phyloP scores from a whole-genome alignment of 64 coral and sea anemone species.

The Hydrozoanthus tunicans region DNA sequence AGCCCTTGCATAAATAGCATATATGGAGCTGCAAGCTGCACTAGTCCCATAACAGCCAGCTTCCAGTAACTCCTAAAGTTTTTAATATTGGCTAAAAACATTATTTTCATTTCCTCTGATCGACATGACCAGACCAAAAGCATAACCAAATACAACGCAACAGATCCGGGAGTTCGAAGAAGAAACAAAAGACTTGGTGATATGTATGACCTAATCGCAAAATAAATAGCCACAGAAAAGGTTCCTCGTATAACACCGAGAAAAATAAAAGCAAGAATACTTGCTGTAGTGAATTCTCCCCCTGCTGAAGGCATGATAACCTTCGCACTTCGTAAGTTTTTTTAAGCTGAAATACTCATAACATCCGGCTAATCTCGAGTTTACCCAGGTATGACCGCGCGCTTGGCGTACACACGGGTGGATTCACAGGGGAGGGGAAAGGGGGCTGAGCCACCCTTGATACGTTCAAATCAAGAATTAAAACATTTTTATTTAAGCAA shows the following conservation, averaged over 20 bases:
- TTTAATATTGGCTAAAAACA: constrained; percentile 61
- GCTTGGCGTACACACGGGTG: not conserved
- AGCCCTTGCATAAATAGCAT: constrained; percentile 90
- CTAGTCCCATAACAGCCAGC: constrained; percentile 84
- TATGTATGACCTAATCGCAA: constrained; percentile 72
- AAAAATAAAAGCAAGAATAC: constrained; percentile 71
- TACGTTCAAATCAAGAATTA: too few relatives aligned
- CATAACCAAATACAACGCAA: constrained; percentile 63
- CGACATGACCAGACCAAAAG: constrained; percentile 45
- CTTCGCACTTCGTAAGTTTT: not conserved
- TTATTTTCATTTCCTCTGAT: constrained; percentile 67
- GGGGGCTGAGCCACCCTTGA: too few relatives aligned
- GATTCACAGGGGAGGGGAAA: too few relatives aligned
- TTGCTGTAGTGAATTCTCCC: constrained; percentile 68
- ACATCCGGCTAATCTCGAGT: not conserved
- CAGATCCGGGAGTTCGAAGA: constrained; percentile 90
- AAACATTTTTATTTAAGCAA: too few relatives aligned
- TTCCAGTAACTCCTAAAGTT: constrained; percentile 69
- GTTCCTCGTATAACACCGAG: constrained; percentile 89
- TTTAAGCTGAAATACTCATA: not conserved
- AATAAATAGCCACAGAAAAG: constrained; percentile 77
- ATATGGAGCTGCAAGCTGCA: constrained; percentile 91
- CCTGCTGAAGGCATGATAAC: constrained; percentile 64
- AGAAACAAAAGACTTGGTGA: constrained; percentile 89
- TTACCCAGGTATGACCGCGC: constrained; percentile 47